A percentile compares a stretch with the other conserved stretches of the same genome.
Evolutionary conservation across 1,140 invertebrate genomes (phyloP).

Genomic region (Ptiloglossa arizonensis): DNA sequence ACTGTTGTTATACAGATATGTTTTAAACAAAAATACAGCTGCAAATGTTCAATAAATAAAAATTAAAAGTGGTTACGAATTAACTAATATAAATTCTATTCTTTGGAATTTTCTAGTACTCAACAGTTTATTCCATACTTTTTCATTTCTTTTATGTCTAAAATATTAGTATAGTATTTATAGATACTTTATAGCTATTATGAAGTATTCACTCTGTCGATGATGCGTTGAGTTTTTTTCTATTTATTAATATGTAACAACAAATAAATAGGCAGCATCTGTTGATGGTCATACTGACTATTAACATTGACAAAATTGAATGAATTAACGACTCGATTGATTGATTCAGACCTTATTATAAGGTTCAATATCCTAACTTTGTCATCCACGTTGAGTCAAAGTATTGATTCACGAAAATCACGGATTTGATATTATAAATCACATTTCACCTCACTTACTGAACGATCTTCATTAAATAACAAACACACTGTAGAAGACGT

Average conservation of each 20-base stretch:
- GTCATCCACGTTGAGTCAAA: constrained; percentile 53
- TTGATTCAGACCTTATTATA: constrained; percentile 52
- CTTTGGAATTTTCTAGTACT: constrained; percentile 62
- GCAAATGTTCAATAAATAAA: constrained; percentile 34
- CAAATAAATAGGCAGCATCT: constrained; percentile 81
- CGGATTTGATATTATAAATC: constrained; percentile 69
- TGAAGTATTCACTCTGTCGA: constrained; percentile 76
- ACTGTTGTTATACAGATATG: constrained; percentile 27
- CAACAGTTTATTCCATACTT: constrained; percentile 73
- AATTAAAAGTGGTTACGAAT: constrained; percentile 52
- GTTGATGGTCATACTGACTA: constrained; percentile 77
- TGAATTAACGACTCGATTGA: constrained; percentile 64
- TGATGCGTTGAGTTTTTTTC: constrained; percentile 70
- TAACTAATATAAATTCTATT: constrained; percentile 49
- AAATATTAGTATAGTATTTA: constrained; percentile 76
- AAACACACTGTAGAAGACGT: constrained; percentile 77
- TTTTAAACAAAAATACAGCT: constrained; percentile 34
- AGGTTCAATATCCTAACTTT: constrained; percentile 52
- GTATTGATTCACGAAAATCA: constrained; percentile 63
- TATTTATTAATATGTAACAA: constrained; percentile 77
- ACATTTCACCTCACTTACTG: constrained; percentile 72
- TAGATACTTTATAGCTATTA: constrained; percentile 77
- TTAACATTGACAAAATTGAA: constrained; percentile 77
- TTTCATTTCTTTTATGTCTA: constrained; percentile 73
- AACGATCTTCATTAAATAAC: constrained; percentile 76